Percentiles rank a stretch among this genome's conserved stretches.
Conservation (phyloP, 2,888 invertebrate genomes). For the Harpalus rufipes region DNA sequence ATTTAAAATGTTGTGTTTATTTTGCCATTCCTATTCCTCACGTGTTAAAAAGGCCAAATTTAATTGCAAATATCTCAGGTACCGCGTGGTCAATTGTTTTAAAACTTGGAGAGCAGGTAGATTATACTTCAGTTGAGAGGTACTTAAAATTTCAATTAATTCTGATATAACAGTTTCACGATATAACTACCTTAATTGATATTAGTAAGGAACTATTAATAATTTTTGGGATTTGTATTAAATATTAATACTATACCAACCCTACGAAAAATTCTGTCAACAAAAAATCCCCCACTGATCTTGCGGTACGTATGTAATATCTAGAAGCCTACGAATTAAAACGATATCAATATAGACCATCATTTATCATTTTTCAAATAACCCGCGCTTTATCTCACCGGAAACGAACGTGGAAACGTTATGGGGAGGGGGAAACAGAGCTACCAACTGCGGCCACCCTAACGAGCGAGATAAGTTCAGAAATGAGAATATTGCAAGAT, state of each 20-base stretch:
- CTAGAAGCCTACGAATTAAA: slow-evolving; percentile 14
- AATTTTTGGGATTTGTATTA: neutral
- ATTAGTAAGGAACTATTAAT: neutral
- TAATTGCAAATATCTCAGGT: too few relatives aligned
- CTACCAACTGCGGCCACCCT: neutral
- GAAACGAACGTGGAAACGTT: slow-evolving; percentile 22
- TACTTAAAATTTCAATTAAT: too few relatives aligned
- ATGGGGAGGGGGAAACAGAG: neutral
- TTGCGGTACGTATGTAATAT: neutral
- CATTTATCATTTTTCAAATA: slow-evolving; percentile 46
- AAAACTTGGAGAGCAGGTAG: too few relatives aligned
- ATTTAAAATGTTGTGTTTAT: too few relatives aligned
- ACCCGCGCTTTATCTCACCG: slow-evolving; percentile 28
- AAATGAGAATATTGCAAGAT: neutral
- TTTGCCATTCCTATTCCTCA: too few relatives aligned
- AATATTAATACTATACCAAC: neutral
- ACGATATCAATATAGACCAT: slow-evolving; percentile 44
- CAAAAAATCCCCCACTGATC: neutral
- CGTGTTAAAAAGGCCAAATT: too few relatives aligned
- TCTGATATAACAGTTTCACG: too few relatives aligned
- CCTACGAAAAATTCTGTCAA: too few relatives aligned
- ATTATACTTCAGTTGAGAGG: too few relatives aligned
- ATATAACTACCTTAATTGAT: too few relatives aligned
- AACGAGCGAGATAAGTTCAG: slow-evolving; percentile 22
- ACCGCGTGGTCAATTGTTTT: too few relatives aligned